A percentile compares a stretch with the other conserved stretches of the same genome.
phyloP scores from a whole-genome alignment of 1,140 invertebrate species.

The Eueides isabella region DNA sequence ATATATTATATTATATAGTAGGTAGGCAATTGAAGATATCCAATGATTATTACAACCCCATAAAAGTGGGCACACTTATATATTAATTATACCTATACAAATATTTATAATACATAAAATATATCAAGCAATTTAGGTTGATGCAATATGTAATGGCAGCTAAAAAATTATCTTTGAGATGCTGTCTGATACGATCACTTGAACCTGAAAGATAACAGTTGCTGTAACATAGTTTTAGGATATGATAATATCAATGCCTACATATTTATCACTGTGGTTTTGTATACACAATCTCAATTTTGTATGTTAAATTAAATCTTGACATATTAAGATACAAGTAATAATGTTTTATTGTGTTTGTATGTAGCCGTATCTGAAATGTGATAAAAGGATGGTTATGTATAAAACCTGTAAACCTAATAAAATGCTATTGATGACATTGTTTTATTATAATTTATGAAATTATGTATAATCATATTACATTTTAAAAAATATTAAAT shows the following conservation, averaged over 20 bases:
- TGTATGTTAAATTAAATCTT: not conserved
- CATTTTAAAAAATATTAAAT: no score
- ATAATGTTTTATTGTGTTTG: not conserved
- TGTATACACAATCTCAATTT: not conserved
- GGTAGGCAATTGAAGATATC: no score
- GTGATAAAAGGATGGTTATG: no score
- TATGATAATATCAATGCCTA: conserved; percentile 4
- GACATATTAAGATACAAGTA: not conserved
- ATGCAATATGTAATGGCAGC: not conserved
- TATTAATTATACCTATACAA: no score
- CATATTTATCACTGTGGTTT: not conserved
- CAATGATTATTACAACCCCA: no score
- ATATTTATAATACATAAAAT: not conserved
- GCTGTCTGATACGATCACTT: conserved; percentile 28
- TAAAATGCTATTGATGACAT: no score
- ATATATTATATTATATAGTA: no score
- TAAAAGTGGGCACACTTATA: no score
- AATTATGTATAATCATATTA: no score
- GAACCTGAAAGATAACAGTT: conserved; percentile 36
- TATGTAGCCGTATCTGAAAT: not conserved
- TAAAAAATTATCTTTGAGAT: conserved; percentile 23
- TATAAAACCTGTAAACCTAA: no score
- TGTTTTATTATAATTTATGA: no score
- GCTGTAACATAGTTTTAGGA: conserved; percentile 21
- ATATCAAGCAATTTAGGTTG: not conserved